phyloP scores from a whole-genome alignment of 2,888 invertebrate genomes.

The Dilophus febrilis region DNA sequence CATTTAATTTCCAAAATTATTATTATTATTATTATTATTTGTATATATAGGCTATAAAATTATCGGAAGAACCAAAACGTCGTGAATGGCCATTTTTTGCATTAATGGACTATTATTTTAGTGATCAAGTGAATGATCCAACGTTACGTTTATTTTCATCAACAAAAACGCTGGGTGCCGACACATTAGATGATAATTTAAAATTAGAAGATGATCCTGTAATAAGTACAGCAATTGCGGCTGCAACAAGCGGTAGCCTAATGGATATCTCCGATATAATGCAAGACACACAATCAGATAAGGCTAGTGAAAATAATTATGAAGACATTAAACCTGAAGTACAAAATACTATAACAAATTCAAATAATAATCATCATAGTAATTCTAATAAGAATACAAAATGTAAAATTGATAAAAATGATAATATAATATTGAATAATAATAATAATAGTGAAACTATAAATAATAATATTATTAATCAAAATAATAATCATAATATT shows the following conservation, averaged over 20 bases:
- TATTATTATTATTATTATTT: slow-evolving; percentile 3
- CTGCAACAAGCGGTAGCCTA: slow-evolving; percentile 26
- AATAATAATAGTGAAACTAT: slow-evolving; percentile 3
- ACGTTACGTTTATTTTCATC: slow-evolving; percentile 30
- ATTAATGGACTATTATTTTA: slow-evolving; percentile 31
- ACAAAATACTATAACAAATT: slow-evolving; percentile 5
- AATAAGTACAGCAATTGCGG: slow-evolving; percentile 29
- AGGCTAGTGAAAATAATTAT: slow-evolving; percentile 5
- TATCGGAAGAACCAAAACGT: slow-evolving; percentile 31
- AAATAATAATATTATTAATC: slow-evolving; percentile 4
- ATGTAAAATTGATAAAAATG: slow-evolving; percentile 4
- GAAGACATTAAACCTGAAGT: slow-evolving; percentile 4
- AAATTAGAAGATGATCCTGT: slow-evolving; percentile 30
- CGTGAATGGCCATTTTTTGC: slow-evolving; percentile 32
- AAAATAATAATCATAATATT: slow-evolving; percentile 18
- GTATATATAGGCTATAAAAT: slow-evolving; percentile 25
- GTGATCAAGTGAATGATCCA: slow-evolving; percentile 32
- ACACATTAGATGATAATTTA: slow-evolving; percentile 29
- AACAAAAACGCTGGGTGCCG: slow-evolving; percentile 27
- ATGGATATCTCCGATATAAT: slow-evolving; percentile 30
- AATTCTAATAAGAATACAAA: slow-evolving; percentile 3
- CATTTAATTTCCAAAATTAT: too few species aligned
- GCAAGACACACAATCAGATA: slow-evolving; percentile 9
- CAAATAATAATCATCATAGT: slow-evolving; percentile 4
- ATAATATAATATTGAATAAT: slow-evolving; percentile 2